Percentiles rank a stretch among this genome's conserved stretches.
Conservation (phyloP, 2,113 vertebrate species). For the Alexandromys fortis region DNA sequence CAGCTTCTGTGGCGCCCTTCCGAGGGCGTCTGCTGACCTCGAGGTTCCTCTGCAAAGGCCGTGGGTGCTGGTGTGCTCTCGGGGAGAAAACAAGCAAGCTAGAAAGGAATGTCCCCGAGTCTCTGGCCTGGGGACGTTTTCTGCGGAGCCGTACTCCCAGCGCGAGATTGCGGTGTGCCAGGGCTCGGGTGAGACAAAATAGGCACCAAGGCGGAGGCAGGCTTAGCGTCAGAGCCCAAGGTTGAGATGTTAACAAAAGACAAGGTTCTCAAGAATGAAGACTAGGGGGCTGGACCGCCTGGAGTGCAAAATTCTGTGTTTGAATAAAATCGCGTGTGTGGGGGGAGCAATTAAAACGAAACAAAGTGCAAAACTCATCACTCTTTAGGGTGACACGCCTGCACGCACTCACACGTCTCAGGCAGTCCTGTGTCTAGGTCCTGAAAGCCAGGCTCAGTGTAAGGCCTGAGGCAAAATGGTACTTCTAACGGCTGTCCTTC, state of each 20-base stretch:
- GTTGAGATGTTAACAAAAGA: background rate
- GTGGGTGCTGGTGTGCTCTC: background rate
- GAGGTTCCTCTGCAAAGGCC: background rate
- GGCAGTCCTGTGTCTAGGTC: background rate
- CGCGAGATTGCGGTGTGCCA: background rate
- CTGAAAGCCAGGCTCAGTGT: slow-evolving; percentile 36
- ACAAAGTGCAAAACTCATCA: background rate
- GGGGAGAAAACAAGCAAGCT: background rate
- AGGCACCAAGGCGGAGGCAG: background rate
- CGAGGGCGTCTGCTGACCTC: slow-evolving; percentile 4
- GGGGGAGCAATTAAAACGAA: background rate
- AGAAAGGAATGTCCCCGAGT: background rate
- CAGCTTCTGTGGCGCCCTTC: slow-evolving; percentile 8
- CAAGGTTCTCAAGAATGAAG: background rate
- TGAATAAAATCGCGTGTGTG: background rate
- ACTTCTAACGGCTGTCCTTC: slow-evolving; percentile 52
- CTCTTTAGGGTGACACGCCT: background rate
- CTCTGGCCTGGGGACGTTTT: background rate
- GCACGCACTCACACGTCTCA: background rate
- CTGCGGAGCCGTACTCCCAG: background rate
- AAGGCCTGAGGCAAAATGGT: background rate
- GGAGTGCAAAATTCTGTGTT: background rate
- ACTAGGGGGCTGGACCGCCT: background rate
- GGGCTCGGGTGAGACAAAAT: background rate
- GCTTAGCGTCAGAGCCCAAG: background rate